Evolutionary conservation across 2,888 invertebrate genomes (phyloP), one percentile per base, ranked within the genome.

Genomic region (Coenonympha glycerion): DNA sequence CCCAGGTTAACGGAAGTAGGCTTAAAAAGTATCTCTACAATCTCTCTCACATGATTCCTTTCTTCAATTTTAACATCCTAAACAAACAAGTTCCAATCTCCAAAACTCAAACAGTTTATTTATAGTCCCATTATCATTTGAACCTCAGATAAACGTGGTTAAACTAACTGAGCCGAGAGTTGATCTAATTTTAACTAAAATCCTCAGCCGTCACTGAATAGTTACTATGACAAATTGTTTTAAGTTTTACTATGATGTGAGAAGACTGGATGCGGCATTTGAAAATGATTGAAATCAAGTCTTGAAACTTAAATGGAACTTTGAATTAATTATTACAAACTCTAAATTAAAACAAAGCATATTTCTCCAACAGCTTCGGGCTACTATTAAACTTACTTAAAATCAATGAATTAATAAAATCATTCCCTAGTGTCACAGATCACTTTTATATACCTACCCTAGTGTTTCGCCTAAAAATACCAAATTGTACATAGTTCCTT

Each of bases 171-270:
- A 52, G 28, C 40, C 8, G 21, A 36, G 16, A 26, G 31, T 30
- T 37, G 15, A 24, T 45, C 47, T 42, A 39, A 40, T 48, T 48
- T 40, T 45, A 51, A 47, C 51, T 30, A 16, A 15, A 44, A 44
- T 15, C 31, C 15, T 44, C 9, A 4, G 4, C 21, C 8, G 21
- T 21, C 22, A 22, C 31, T 26, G 16, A 9, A 22, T 13, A 39
- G 24, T 24, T 24, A 15, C 11, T 11, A 13, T 31, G 44, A 30
- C 41, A 24, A 34, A 48, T 31, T 22, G 48, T 22, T 22, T 24
- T 3, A 31, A 16, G 9, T 37, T 21, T 13, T n/a, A 21, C 16
- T 19, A 5, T 5, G 13, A 26, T 26, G 21, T 28, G 11, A 13
- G 2, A 16, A 8, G 2, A 8, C 6, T 44, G 31, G 44, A 44